Evolutionary conservation across 2,113 vertebrate species (phyloP).

Genomic region (Chionis minor): DNA sequence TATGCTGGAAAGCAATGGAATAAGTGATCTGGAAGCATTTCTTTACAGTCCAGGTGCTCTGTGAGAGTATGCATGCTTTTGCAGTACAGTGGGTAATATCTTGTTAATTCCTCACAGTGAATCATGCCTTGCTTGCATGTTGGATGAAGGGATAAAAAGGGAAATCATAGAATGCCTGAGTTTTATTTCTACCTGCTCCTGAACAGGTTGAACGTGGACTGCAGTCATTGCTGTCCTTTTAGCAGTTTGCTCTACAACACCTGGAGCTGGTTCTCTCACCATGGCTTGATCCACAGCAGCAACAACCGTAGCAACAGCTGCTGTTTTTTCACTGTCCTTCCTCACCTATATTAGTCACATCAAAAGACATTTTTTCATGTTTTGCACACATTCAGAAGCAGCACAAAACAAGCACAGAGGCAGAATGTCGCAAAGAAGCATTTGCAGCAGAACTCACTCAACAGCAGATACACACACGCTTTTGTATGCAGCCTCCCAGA

Average conservation of each 20-base stretch:
- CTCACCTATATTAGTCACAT: constrained; percentile 73
- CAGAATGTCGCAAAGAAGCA: not conserved
- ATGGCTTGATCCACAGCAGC: constrained; percentile 90
- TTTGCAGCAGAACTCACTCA: not conserved
- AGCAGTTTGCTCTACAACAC: constrained; percentile 75
- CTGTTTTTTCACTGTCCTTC: constrained; percentile 79
- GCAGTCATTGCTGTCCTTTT: constrained; percentile 80
- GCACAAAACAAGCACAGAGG: constrained; percentile 3
- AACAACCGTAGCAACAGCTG: constrained; percentile 86
- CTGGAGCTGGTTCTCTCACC: constrained; percentile 79
- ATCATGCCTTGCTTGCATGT: not conserved
- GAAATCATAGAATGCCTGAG: not conserved
- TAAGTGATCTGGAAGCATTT: not conserved
- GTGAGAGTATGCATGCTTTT: constrained; percentile 11
- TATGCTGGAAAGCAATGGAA: not conserved
- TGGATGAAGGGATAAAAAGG: not conserved
- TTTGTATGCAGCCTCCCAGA: not conserved
- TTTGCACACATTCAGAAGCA: not conserved
- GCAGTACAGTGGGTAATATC: not conserved
- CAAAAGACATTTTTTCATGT: constrained; percentile 39
- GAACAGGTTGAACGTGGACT: constrained; percentile 74
- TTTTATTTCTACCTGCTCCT: constrained; percentile 78
- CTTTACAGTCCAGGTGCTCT: not conserved
- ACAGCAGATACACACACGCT: not conserved
- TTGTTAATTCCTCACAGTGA: constrained; percentile 38